phyloP scores from a whole-genome alignment of 2,113 vertebrate genomes.

The Trematomus loennbergii region DNA sequence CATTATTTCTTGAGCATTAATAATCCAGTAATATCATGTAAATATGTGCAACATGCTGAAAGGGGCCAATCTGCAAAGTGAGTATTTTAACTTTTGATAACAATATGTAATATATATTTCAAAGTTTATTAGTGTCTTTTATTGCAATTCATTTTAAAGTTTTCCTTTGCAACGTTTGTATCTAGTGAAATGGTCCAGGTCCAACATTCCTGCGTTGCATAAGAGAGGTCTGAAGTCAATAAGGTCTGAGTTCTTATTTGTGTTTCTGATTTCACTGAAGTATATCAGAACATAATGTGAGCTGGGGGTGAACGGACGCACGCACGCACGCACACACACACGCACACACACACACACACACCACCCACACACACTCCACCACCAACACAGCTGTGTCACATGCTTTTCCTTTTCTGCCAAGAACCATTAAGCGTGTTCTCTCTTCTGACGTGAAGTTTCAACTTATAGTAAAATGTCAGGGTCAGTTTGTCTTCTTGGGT shows the following conservation, averaged over 20 bases:
- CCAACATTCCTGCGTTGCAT: slow-evolving; percentile 74
- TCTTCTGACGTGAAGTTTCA: slow-evolving; percentile 53
- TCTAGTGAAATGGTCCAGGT: slow-evolving; percentile 44
- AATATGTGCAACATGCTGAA: background rate
- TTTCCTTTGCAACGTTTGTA: slow-evolving; percentile 26
- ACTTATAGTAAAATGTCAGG: slow-evolving; percentile 47
- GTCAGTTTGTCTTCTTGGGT: slow-evolving; percentile 26
- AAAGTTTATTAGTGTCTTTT: background rate
- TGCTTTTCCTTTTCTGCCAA: slow-evolving; percentile 42
- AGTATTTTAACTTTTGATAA: background rate
- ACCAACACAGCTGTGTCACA: slow-evolving; percentile 52
- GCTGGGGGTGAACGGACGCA: slow-evolving; percentile 26
- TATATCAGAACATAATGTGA: slow-evolving; percentile 61
- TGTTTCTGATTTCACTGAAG: slow-evolving; percentile 60
- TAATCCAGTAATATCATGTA: background rate
- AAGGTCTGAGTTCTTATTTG: slow-evolving; percentile 56
- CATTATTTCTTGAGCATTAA: background rate
- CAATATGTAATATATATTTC: background rate
- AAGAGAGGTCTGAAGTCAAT: slow-evolving; percentile 65
- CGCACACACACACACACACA: background rate
- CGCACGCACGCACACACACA: slow-evolving; percentile 12
- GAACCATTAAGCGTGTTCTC: slow-evolving; percentile 41
- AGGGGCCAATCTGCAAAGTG: background rate
- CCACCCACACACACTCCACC: slow-evolving; percentile 15
- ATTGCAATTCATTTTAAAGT: background rate